Percentiles rank a stretch among this genome's conserved stretches.
Conservation (phyloP, 37 sponge, comb jelly and placozoan species). For the Lycopodina hypogea region DNA sequence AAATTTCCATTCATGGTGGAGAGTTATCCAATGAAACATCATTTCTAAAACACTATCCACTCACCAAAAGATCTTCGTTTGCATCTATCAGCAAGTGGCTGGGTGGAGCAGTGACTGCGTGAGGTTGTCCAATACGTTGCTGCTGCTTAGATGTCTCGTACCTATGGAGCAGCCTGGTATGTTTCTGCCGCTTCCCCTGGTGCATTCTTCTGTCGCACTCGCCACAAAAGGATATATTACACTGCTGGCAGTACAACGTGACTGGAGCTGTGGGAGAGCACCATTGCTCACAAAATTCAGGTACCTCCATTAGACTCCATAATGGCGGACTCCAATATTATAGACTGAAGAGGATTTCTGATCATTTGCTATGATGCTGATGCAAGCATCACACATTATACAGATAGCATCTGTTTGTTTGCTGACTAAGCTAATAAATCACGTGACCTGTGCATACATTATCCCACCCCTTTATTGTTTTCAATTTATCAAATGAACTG, state of each 20-base stretch:
- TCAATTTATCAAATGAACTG: too few species aligned
- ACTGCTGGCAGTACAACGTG: constrained; percentile 34
- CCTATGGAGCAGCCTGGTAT: neutral
- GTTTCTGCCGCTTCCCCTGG: constrained; percentile 31
- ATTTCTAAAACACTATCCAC: neutral
- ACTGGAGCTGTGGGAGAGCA: constrained; percentile 45
- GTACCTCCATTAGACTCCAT: neutral
- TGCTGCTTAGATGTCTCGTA: neutral
- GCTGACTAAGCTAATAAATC: too few species aligned
- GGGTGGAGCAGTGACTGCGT: neutral
- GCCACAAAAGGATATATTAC: constrained; percentile 43
- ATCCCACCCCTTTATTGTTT: too few species aligned
- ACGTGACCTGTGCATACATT: too few species aligned
- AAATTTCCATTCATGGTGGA: too few species aligned
- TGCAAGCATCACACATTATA: too few species aligned
- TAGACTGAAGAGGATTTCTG: too few species aligned
- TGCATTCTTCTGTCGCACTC: constrained; percentile 63
- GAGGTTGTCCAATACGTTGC: too few species aligned
- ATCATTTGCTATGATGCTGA: too few species aligned
- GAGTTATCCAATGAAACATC: too few species aligned
- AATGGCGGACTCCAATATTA: too few species aligned
- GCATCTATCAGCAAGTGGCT: constrained; percentile 61
- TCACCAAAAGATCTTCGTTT: constrained; percentile 70
- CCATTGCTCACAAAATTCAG: constrained; percentile 33
- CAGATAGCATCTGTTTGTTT: too few species aligned